Evolutionary conservation across 2,888 invertebrate species (phyloP).

Genomic region (Cephus pulcher): DNA sequence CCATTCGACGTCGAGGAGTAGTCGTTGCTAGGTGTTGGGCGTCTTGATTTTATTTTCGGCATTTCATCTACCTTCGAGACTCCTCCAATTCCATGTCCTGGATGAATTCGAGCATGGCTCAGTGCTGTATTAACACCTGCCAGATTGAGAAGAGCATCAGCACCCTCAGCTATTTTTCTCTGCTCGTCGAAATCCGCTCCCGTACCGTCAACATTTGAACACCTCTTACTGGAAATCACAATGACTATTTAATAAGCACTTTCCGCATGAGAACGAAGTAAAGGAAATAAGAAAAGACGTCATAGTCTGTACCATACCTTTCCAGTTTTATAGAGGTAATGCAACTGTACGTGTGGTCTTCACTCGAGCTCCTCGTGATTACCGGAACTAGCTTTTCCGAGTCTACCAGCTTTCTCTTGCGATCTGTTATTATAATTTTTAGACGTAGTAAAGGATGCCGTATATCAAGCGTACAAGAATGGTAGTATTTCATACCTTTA

Average conservation of each 20-base stretch:
- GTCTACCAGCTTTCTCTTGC: conserved; percentile 55
- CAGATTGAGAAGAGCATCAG: conserved; percentile 81
- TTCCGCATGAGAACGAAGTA: neutral
- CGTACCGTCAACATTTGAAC: conserved; percentile 42
- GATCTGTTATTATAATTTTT: conserved; percentile 42
- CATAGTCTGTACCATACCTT: conserved; percentile 43
- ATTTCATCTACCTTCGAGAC: conserved; percentile 16
- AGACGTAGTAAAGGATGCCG: neutral
- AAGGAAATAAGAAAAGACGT: neutral
- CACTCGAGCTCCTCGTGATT: conserved; percentile 89
- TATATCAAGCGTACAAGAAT: neutral
- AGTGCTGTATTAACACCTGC: conserved; percentile 72
- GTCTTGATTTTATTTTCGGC: conserved; percentile 32
- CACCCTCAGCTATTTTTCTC: conserved; percentile 81
- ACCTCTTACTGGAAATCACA: conserved; percentile 42
- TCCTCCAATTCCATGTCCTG: conserved; percentile 13
- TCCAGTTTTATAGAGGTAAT: conserved; percentile 60
- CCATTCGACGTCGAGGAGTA: conserved; percentile 38
- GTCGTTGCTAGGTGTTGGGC: conserved; percentile 47
- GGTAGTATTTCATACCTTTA: conserved; percentile 49
- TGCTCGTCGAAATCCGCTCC: conserved; percentile 74
- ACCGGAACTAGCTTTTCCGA: conserved; percentile 69
- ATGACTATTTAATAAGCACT: neutral
- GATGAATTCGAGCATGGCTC: conserved; percentile 41
- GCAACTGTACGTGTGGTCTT: conserved; percentile 91